Base-by-base conservation (phyloP, 1,140 invertebrate genomes). In the Paraescarpia echinospica region DNA sequence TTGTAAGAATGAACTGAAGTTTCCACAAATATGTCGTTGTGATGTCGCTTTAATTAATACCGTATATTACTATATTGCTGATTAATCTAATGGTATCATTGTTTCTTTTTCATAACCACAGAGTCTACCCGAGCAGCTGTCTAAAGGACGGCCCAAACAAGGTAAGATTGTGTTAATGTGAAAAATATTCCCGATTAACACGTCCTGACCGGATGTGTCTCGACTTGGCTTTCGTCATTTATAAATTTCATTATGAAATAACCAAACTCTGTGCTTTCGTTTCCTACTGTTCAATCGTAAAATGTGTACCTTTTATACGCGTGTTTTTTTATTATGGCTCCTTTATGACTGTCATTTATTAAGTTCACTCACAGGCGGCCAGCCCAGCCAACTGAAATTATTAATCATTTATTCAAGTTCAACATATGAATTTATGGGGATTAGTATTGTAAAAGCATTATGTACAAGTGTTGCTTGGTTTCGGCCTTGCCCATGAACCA, bases 131-230 rank as follows among this genome's bases (percentile, higher is more conserved):
- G 34, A 22, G 34, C 27, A 90, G 90, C 33, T 12, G 35, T 34
- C 90, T 34, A 90, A 90, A 41, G 90, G 90, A 90, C 90, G n/a
- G 90, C 35, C 90, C 90, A 90, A 90, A n/a, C 90, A 90, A 90
- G 35, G 90, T 90, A 41, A 90, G 90, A 77, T 77, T 77, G 59
- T 18, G 59, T 77, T 77, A 77, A 77, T 77, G 59, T 31, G 59
- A 77, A 77, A 77, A 77, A 77, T 77, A 77, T 77, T 77, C 59
- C 12, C 59, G 59, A 77, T 14, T 77, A 77, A 77, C 59, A 77
- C 59, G 59, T 77, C 59, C 59, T 77, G 59, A 77, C 59, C 59
- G 59, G 59, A 77, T 77, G 59, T 77, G 59, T 77, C 8, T 77
- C 59, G 27, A n/a, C n/a, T n/a, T n/a, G 41, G 59, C 59, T 77